phyloP scores from a whole-genome alignment of 2,888 invertebrate species.

The Drosophila diplacantha region DNA sequence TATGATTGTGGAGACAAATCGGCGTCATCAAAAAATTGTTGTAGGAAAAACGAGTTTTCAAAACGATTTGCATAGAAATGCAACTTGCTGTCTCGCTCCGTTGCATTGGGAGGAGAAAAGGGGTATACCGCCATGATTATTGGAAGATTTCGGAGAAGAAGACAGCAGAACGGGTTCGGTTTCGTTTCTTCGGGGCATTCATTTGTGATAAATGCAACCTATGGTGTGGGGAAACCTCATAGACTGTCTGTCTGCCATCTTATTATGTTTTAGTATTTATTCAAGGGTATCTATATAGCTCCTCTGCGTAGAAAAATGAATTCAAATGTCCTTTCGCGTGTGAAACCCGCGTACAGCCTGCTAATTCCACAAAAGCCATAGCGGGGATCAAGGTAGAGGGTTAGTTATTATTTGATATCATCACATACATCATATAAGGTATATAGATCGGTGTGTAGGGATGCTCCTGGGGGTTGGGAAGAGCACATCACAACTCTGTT shows the following conservation, averaged over 20 bases:
- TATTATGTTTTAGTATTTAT: background rate
- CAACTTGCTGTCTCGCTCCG: constrained; percentile 49
- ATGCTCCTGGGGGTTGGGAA: constrained; percentile 32
- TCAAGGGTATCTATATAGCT: background rate
- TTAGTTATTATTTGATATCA: constrained; percentile 54
- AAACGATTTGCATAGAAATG: constrained; percentile 61
- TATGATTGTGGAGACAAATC: constrained; percentile 75
- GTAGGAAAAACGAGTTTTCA: constrained; percentile 54
- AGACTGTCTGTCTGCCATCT: constrained; percentile 55
- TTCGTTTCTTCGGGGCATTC: constrained; percentile 25
- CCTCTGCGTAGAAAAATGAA: background rate
- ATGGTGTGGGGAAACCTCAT: constrained; percentile 29
- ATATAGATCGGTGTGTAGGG: constrained; percentile 34
- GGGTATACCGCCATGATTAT: constrained; percentile 33
- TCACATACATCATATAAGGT: constrained; percentile 6
- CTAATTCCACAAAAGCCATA: constrained; percentile 27
- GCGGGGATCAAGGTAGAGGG: constrained; percentile 43
- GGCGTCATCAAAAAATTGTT: constrained; percentile 74
- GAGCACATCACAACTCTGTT: constrained; percentile 15
- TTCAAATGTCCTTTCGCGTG: constrained; percentile 9
- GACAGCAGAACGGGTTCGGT: constrained; percentile 20
- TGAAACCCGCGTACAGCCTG: constrained; percentile 14
- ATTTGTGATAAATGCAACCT: constrained; percentile 51
- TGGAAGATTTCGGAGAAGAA: constrained; percentile 2
- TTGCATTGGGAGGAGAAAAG: constrained; percentile 18